These are phyloP conservation scores for Zapornia atra DNA, from an alignment of 2,113 vertebrate species.

Conservation along the genomic window DNA sequence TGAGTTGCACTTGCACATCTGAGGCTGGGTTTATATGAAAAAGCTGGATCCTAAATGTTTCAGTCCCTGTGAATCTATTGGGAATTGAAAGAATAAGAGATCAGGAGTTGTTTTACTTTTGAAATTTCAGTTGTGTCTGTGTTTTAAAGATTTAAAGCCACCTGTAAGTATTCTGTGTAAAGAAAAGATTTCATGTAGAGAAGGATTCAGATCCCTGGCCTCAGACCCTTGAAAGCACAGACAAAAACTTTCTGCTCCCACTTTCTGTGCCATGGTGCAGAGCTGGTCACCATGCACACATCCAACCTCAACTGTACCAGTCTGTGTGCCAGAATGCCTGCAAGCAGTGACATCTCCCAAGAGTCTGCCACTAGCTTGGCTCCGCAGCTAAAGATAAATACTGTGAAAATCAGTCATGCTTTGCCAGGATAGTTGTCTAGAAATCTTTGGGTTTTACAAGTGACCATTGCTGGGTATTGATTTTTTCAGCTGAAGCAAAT, in stretches of 20 bases:
- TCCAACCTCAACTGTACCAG: accelerated
- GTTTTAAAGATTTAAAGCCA: background rate
- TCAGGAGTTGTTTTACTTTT: background rate
- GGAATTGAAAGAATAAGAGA: background rate
- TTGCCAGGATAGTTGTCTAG: background rate
- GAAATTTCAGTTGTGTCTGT: background rate
- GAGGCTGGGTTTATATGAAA: slow-evolving; percentile 7
- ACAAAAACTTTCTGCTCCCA: background rate
- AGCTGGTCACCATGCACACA: background rate
- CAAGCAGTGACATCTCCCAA: background rate
- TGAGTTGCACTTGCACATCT: slow-evolving; percentile 37
- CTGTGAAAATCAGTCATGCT: background rate
- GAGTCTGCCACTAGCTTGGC: background rate
- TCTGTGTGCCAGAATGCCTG: background rate
- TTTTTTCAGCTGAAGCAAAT: background rate
- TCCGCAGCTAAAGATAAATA: background rate
- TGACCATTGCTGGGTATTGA: no score
- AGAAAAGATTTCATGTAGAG: background rate
- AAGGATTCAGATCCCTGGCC: background rate
- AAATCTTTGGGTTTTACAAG: background rate
- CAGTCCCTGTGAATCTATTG: background rate
- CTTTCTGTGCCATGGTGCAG: background rate
- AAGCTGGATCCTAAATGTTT: background rate
- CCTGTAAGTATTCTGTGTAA: background rate
- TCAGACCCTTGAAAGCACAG: background rate